A percentile compares a stretch with the other conserved stretches of the same genome.
Evolutionary conservation across 2,797 vertebrate species (phyloP).

Genomic region (Phataginus tetradactyla): DNA sequence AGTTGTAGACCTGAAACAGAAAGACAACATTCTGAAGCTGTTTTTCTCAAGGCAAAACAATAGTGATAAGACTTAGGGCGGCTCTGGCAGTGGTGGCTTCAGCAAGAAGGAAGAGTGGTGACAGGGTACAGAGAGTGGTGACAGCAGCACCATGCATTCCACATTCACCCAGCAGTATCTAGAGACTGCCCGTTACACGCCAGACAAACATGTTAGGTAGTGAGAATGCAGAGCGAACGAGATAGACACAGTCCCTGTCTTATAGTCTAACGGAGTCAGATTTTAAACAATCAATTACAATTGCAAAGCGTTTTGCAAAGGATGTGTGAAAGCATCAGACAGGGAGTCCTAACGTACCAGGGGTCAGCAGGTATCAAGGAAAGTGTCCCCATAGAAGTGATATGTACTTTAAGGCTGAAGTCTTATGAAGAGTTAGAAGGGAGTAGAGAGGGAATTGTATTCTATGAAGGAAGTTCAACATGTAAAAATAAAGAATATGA

Average conservation of each 20-base stretch:
- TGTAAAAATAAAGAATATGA: slow-evolving; percentile 26
- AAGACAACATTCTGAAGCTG: slow-evolving; percentile 6
- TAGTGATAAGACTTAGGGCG: background rate
- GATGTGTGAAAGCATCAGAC: background rate
- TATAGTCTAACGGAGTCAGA: background rate
- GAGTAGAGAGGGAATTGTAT: background rate
- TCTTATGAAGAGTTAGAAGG: background rate
- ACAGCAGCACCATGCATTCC: background rate
- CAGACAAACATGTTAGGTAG: background rate
- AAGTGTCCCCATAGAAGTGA: background rate
- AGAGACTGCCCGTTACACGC: background rate
- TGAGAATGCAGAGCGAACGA: slow-evolving; percentile 1
- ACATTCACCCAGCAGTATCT: background rate
- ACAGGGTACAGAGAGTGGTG: background rate
- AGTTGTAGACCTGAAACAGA: background rate
- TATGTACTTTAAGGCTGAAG: background rate
- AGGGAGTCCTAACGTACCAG: background rate
- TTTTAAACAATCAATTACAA: background rate
- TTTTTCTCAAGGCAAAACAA: slow-evolving; percentile 34
- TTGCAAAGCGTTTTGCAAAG: background rate
- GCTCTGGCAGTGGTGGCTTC: background rate
- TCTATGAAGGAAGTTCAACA: background rate
- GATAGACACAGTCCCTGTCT: background rate
- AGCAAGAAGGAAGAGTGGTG: background rate
- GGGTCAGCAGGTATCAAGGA: background rate